Conservation (phyloP, 2,113 vertebrate genomes). For the Neodontobutis hainanensis region DNA sequence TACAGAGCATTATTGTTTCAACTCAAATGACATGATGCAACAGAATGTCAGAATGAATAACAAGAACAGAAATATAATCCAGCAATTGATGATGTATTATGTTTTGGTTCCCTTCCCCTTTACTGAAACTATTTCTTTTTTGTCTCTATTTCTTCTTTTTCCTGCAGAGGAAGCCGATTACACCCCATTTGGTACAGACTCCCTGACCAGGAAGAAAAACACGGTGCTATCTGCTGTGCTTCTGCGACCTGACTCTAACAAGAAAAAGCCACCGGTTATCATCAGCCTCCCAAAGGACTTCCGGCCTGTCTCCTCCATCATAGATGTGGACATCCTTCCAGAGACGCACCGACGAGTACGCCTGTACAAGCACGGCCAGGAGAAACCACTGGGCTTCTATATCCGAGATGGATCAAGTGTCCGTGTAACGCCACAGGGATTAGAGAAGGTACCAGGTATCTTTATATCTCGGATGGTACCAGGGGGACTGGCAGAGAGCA, state of each 20-base stretch:
- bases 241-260: constrained; percentile 86
- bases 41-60: constrained; percentile 34
- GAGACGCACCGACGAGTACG: constrained; percentile 94
- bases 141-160: constrained; percentile 18
- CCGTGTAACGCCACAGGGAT: constrained; percentile 89
- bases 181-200: constrained; percentile 90
- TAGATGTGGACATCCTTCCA: constrained; percentile 96
- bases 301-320: constrained; percentile 96
- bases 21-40: constrained; percentile 53
- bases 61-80: constrained; percentile 12
- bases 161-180: constrained; percentile 95
- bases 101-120: neutral
- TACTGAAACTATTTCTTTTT: constrained; percentile 8
- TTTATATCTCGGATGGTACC: constrained; percentile 93
- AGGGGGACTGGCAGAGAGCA: constrained; percentile 94
- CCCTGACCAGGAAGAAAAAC: constrained; percentile 90
- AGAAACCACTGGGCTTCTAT: constrained; percentile 96
- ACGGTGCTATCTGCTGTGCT: constrained; percentile 87
- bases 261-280: constrained; percentile 89
- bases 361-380: constrained; percentile 95
- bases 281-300: constrained; percentile 96
- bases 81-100: neutral
- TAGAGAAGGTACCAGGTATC: constrained; percentile 95
- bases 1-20: constrained; percentile 9
- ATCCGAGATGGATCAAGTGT: constrained; percentile 96